Percentiles rank a stretch among this genome's conserved stretches.
Evolutionary conservation across 2,888 invertebrate species (phyloP).

Genomic region (Pandemis corylana): DNA sequence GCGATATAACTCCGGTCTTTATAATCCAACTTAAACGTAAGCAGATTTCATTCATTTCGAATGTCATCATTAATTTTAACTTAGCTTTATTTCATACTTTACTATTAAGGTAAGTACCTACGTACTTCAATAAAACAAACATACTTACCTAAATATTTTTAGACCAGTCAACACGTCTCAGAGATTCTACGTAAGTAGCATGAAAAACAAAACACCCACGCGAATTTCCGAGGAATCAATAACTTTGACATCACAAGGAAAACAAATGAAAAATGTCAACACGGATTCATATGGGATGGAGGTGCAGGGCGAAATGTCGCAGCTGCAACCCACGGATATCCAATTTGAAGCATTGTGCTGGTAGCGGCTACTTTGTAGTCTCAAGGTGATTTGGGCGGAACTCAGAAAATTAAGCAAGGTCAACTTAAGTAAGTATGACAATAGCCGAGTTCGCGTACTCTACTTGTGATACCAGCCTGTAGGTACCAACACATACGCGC

Average conservation of each 20-base stretch:
- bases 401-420: not conserved
- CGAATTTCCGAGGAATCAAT: not conserved
- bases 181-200: not conserved
- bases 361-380: not conserved
- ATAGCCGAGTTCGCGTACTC: not conserved
- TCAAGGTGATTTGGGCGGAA: slow-evolving; percentile 9
- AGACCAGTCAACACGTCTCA: not conserved
- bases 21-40: no score
- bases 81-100: not conserved
- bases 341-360: not conserved
- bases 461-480: not conserved
- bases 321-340: not conserved
- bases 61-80: not conserved
- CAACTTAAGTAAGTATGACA: not conserved
- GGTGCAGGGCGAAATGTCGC: not conserved
- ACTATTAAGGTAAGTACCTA: not conserved
- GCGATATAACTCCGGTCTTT: not conserved
- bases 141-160: not conserved
- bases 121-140: not conserved
- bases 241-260: not conserved
- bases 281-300: slow-evolving; percentile 2
- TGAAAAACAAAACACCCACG: not conserved
- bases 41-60: not conserved
- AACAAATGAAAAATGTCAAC: slow-evolving; percentile 5
- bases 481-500: not conserved